Base-by-base conservation (phyloP, 2,797 vertebrate species). In the Gouania willdenowi region DNA sequence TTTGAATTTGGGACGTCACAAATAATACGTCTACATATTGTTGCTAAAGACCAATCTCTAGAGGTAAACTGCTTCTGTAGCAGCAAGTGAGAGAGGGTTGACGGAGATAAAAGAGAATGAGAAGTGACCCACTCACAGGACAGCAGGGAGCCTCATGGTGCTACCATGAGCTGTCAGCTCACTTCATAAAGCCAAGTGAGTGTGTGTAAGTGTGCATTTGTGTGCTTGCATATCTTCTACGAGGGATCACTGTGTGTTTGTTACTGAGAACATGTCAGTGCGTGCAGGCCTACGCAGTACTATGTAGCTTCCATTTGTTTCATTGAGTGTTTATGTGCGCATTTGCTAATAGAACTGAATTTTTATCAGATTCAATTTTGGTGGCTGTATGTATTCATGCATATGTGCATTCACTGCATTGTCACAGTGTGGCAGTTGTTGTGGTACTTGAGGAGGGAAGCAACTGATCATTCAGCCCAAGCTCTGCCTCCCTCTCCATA, bases 401-500 rank as follows among this genome's bases (percentile, higher is more conserved):
- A 75, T 72, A 40, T 77, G 71, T 50, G 47, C 76, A 52, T 50
- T 72, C 75, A 78, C 75, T 71, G 53, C 79, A 50, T 58, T 40
- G 11, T 52, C 41, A 20, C 30, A 49, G 44, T 47, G 27, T 29
- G 53, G 44, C 63, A 71, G 52, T 34, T 49, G 65, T 37, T 61
- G 43, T 67, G 62, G 43, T 54, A 51, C 47, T 61, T 34, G 35
- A 62, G 49, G 41, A 26, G 67, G 71, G 64, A 76, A 84, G 70
- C 79, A 80, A 71, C 81, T 82, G 87, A 91, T 92, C 90, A 88
- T 90, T 91, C 89, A 88, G 87, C 87, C 81, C 77, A 80, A 41
- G 55, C 41, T 72, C 54, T 46, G 41, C 60, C 51, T 78, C 69
- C 58, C 71, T 66, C 82, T 91, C 90, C 92, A 91, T 93, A 93